Conservation (phyloP, 2,888 invertebrate genomes). For the Ptilodon capucinus region DNA sequence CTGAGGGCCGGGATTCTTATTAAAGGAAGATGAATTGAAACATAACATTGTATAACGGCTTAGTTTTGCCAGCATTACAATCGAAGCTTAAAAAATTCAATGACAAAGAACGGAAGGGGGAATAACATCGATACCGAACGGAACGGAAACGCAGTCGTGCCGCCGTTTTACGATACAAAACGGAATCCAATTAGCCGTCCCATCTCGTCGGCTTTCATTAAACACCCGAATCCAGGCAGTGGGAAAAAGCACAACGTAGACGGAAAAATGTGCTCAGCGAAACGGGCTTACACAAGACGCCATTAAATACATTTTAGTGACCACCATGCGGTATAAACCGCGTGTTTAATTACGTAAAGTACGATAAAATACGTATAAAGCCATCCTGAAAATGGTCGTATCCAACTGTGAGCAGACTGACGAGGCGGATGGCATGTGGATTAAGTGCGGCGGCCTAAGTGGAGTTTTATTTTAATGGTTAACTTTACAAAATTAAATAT, state of each 20-base stretch:
- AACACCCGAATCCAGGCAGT: slow-evolving; percentile 56
- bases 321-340: slow-evolving; percentile 43
- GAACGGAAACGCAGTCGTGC: slow-evolving; percentile 50
- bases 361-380: slow-evolving; percentile 48
- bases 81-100: slow-evolving; percentile 40
- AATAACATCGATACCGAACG: slow-evolving; percentile 47
- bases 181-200: slow-evolving; percentile 73
- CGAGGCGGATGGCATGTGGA: slow-evolving; percentile 11
- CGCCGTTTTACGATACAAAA: slow-evolving; percentile 65
- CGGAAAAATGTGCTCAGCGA: slow-evolving; percentile 42
- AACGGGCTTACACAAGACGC: slow-evolving; percentile 57
- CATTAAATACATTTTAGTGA: slow-evolving; percentile 61
- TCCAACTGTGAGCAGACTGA: slow-evolving; percentile 39
- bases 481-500: neutral
- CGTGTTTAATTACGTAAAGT: slow-evolving; percentile 54
- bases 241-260: slow-evolving; percentile 50
- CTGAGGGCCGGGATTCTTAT: slow-evolving; percentile 3
- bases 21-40: slow-evolving; percentile 17
- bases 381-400: slow-evolving; percentile 32
- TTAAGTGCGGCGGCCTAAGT: slow-evolving; percentile 22
- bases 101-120: slow-evolving; percentile 55
- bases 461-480: slow-evolving; percentile 19
- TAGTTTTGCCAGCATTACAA: slow-evolving; percentile 19
- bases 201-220: slow-evolving; percentile 68
- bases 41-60: slow-evolving; percentile 7